phyloP scores from a whole-genome alignment of 2,888 invertebrate genomes.

The Pyrocoelia pectoralis region DNA sequence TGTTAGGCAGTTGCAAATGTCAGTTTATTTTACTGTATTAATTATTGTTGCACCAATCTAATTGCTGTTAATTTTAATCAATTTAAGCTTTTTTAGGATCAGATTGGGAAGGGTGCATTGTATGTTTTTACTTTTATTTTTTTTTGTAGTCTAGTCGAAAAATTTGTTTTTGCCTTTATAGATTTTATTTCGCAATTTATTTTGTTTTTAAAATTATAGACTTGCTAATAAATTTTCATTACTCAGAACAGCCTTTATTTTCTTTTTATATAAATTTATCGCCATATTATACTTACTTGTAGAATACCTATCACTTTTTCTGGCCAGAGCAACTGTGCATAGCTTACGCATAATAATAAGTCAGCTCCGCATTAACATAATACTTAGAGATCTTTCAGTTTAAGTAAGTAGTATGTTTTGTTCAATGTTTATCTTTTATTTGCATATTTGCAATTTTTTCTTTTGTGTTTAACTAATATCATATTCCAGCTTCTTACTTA shows the following conservation, averaged over 20 bases:
- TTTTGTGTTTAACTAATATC: conserved; percentile 39
- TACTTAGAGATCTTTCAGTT: conserved; percentile 50
- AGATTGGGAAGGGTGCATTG: neutral
- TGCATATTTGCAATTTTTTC: conserved; percentile 51
- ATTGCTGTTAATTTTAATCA: neutral
- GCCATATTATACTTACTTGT: conserved; percentile 32
- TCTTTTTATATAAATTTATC: conserved; percentile 26
- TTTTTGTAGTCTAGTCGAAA: neutral
- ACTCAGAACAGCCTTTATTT: conserved; percentile 28
- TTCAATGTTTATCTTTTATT: conserved; percentile 47
- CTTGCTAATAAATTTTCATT: conserved; percentile 22
- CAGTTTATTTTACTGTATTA: too few relatives aligned
- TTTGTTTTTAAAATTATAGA: conserved; percentile 5
- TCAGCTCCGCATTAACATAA: conserved; percentile 50
- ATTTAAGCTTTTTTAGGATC: neutral
- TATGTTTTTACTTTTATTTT: neutral
- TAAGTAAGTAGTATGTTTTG: conserved; percentile 51
- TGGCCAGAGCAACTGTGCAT: conserved; percentile 35
- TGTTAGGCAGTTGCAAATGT: too few relatives aligned
- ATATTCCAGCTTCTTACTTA: conserved; percentile 36
- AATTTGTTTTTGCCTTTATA: conserved; percentile 10
- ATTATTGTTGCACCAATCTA: too few relatives aligned
- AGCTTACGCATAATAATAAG: conserved; percentile 44
- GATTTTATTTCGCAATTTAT: conserved; percentile 4
- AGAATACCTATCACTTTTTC: conserved; percentile 20